Percentiles rank a stretch among this genome's conserved stretches.
These are phyloP conservation scores for Drosophila rhopaloa DNA, from an alignment of 1,140 invertebrate species.

Conservation along the genomic window DNA sequence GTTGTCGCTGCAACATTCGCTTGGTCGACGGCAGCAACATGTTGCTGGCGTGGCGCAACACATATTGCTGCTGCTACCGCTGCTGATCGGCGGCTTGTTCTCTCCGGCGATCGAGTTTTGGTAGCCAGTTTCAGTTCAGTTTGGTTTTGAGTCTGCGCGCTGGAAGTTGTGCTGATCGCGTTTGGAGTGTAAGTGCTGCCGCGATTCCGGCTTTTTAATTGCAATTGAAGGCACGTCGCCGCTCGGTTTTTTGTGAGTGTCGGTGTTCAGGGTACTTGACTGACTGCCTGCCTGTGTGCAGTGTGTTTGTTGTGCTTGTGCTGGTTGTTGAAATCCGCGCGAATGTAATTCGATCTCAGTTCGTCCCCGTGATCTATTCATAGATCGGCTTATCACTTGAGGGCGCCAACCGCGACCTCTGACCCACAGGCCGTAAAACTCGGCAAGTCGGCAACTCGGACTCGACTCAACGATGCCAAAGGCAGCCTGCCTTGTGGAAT, in stretches of 20 bases:
- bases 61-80: slow-evolving; percentile 10
- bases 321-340: slow-evolving; percentile 60
- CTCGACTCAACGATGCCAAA: slow-evolving; percentile 42
- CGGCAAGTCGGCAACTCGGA: not conserved
- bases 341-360: slow-evolving; percentile 34
- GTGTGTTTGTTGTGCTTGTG: not conserved
- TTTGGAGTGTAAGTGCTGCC: slow-evolving; percentile 67
- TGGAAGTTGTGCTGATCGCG: slow-evolving; percentile 65
- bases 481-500: slow-evolving; percentile 54
- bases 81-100: slow-evolving; percentile 55
- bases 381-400: slow-evolving; percentile 57
- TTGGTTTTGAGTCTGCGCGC: slow-evolving; percentile 68
- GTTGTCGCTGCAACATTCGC: slow-evolving; percentile 20
- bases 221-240: slow-evolving; percentile 73
- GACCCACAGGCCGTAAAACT: slow-evolving; percentile 36
- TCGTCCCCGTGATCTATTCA: slow-evolving; percentile 23
- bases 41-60: slow-evolving; percentile 25
- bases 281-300: slow-evolving; percentile 11
- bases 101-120: slow-evolving; percentile 78
- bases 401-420: slow-evolving; percentile 60
- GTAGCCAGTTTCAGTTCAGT: slow-evolving; percentile 72
- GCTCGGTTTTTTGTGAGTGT: slow-evolving; percentile 30
- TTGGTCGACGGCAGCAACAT: slow-evolving; percentile 23
- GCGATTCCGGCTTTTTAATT: slow-evolving; percentile 78
- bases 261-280: slow-evolving; percentile 24